These are phyloP conservation scores for Bombus ignitus DNA, from an alignment of 1,140 invertebrate species.

Conservation along the genomic window DNA sequence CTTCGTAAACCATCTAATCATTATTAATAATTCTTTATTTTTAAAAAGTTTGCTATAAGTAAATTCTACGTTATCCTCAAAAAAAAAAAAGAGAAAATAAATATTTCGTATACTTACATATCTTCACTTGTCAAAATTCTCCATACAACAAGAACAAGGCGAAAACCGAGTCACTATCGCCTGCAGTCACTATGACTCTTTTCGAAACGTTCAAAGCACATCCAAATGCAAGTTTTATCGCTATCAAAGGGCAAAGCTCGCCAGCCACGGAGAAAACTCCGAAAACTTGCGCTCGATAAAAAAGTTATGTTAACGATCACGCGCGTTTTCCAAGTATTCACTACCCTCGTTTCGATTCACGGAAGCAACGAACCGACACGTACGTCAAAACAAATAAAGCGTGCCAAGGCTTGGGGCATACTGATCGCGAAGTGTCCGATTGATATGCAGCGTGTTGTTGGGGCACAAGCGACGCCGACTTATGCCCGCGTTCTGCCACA, in stretches of 20 bases:
- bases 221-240: not conserved
- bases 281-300: not conserved
- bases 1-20: not conserved
- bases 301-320: not conserved
- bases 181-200: not conserved
- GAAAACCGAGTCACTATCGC: not conserved
- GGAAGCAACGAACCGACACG: slow-evolving; percentile 40
- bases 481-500: slow-evolving; percentile 44
- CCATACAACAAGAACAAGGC: too few species aligned
- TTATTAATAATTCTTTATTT: not conserved
- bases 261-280: too few species aligned
- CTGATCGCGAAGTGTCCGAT: slow-evolving; percentile 44
- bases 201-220: not conserved
- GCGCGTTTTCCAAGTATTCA: not conserved
- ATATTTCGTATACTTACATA: not conserved
- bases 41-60: not conserved
- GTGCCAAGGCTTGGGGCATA: slow-evolving; percentile 64
- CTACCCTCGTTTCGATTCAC: slow-evolving; percentile 10
- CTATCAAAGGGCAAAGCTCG: not conserved
- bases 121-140: not conserved
- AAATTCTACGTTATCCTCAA: too few species aligned
- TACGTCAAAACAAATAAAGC: slow-evolving; percentile 53
- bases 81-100: not conserved
- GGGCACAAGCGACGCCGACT: slow-evolving; percentile 14
- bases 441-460: not conserved